Evolutionary conservation across 2,797 vertebrate genomes (phyloP).

Genomic region (Chloroceryle amazona): DNA sequence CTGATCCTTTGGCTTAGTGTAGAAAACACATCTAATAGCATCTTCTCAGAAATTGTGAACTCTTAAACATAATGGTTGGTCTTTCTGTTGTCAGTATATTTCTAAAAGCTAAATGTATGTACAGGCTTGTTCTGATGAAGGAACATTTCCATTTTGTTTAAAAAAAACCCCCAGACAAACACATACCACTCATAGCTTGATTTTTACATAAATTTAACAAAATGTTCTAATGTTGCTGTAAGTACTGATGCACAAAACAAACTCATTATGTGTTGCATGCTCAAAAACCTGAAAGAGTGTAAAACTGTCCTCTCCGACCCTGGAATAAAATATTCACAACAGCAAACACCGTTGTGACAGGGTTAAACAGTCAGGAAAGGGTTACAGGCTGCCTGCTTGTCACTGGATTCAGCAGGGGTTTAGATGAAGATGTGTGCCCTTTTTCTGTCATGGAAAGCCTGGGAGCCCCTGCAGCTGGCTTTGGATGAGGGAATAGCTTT

Average conservation of each 20-base stretch:
- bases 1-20: neutral
- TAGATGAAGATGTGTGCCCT: conserved; percentile 64
- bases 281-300: neutral
- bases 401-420: conserved; percentile 45
- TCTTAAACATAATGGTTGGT: neutral
- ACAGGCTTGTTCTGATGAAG: neutral
- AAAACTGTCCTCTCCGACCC: neutral
- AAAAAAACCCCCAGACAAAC: neutral
- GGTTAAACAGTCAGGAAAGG: conserved; percentile 38
- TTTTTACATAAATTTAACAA: neutral
- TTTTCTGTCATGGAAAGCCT: conserved; percentile 57
- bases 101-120: neutral
- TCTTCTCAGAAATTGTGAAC: neutral
- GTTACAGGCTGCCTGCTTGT: conserved; percentile 55
- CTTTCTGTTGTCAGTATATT: neutral
- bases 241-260: neutral
- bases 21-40: neutral
- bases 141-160: neutral
- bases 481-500: conserved; percentile 59
- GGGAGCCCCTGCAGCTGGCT: conserved; percentile 61
- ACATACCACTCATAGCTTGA: neutral
- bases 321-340: neutral
- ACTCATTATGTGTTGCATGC: neutral
- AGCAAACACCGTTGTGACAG: neutral
- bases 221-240: neutral